Conservation (phyloP, 1,140 invertebrate genomes). For the Bombus cullumanus region DNA sequence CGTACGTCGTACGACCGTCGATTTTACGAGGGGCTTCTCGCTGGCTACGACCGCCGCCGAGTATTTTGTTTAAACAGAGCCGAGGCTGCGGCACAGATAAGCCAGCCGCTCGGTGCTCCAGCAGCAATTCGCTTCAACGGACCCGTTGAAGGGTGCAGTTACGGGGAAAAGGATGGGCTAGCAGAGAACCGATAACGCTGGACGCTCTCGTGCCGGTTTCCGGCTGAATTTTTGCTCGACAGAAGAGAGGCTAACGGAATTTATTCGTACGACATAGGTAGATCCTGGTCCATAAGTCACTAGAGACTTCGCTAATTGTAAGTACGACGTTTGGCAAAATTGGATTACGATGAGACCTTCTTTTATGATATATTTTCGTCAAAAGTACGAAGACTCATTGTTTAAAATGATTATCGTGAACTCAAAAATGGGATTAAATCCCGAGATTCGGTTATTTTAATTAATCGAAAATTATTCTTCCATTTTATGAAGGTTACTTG, state of each 20-base stretch:
- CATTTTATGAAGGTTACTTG: background rate
- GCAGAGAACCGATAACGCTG: conserved; percentile 1
- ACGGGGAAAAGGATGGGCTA: background rate
- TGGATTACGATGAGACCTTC: too few species aligned
- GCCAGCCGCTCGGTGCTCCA: conserved; percentile 43
- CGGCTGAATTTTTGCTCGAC: background rate
- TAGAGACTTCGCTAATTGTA: too few species aligned
- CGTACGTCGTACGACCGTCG: conserved; percentile 47
- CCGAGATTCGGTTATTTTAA: too few species aligned
- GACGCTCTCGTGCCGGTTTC: background rate
- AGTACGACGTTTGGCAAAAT: too few species aligned
- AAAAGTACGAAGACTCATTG: too few species aligned
- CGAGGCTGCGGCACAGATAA: conserved; percentile 57
- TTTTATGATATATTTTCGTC: too few species aligned
- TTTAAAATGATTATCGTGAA: too few species aligned
- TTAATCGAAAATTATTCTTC: background rate
- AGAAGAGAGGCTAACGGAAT: background rate
- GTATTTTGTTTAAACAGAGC: conserved; percentile 65
- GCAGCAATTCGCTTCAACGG: conserved; percentile 27
- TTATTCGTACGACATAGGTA: background rate
- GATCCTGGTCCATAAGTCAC: too few species aligned
- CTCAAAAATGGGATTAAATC: too few species aligned
- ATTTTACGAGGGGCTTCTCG: conserved; percentile 58
- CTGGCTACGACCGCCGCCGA: conserved; percentile 31
- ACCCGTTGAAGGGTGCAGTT: conserved; percentile 34